Conservation (phyloP, 2,797 vertebrate species). For the Centroberyx gerrardi region DNA sequence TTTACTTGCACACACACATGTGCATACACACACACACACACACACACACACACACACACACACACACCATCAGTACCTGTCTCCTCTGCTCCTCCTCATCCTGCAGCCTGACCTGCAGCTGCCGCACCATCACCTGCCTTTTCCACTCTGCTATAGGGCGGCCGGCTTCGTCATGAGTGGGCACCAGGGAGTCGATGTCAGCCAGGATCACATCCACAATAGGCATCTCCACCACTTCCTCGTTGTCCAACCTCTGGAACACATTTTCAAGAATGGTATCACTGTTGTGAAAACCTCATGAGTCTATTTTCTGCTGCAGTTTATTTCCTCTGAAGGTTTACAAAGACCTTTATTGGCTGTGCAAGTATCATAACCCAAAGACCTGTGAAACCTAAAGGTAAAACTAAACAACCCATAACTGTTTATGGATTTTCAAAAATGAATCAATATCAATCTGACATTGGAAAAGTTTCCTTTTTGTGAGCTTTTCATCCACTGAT, state of each 20-base stretch:
- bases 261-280: conserved; percentile 7
- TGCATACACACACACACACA: not conserved
- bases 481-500: too few species aligned
- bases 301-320: not conserved
- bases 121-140: conserved; percentile 96
- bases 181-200: conserved; percentile 92
- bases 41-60: not conserved
- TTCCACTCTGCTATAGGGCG: conserved; percentile 95
- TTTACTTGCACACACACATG: not conserved
- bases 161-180: conserved; percentile 91
- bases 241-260: conserved; percentile 76
- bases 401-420: too few species aligned
- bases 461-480: too few species aligned
- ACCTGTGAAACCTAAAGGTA: too few species aligned
- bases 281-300: not conserved
- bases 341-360: not conserved
- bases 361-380: too few species aligned
- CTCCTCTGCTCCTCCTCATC: conserved; percentile 79
- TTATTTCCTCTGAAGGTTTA: not conserved
- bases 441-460: too few species aligned
- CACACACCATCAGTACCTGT: conserved; percentile 65
- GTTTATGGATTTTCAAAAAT: too few species aligned
- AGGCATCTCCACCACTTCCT: conserved; percentile 57
- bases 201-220: conserved; percentile 75
- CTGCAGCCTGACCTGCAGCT: conserved; percentile 89